A percentile compares a stretch with the other conserved stretches of the same genome.
These are phyloP conservation scores for Gallinago paraguaiae DNA, from an alignment of 2,113 vertebrate genomes.

Conservation along the genomic window DNA sequence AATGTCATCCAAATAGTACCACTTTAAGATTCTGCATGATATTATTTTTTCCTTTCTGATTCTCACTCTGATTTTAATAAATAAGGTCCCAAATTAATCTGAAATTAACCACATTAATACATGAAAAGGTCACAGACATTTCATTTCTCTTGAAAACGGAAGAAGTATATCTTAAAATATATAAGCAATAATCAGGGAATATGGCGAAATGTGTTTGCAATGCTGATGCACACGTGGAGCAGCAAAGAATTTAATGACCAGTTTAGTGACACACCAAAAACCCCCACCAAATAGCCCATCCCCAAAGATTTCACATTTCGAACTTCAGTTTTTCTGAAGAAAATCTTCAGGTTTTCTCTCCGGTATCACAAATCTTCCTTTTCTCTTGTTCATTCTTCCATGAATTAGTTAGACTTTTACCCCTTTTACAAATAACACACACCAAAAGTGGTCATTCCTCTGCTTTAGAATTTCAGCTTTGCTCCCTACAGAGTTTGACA, in stretches of 20 bases:
- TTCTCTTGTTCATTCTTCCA: background rate
- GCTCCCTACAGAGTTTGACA: background rate
- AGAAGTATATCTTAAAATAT: background rate
- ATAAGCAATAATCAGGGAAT: background rate
- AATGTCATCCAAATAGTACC: background rate
- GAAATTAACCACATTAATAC: background rate
- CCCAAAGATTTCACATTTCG: background rate
- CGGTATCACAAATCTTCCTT: background rate
- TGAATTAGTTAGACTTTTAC: background rate
- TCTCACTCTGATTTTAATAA: background rate
- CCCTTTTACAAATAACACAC: background rate
- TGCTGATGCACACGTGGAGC: background rate
- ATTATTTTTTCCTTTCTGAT: background rate
- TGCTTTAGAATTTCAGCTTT: background rate
- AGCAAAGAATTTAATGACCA: background rate
- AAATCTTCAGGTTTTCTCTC: background rate
- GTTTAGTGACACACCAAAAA: background rate
- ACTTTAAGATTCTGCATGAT: background rate
- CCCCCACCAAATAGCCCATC: rapidly evolving
- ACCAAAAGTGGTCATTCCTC: background rate
- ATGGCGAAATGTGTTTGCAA: background rate
- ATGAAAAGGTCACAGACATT: background rate
- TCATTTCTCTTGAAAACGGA: background rate
- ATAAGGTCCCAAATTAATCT: background rate
- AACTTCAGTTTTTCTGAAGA: too few relatives aligned